Percentiles rank a stretch among this genome's conserved stretches.
Evolutionary conservation across 2,888 invertebrate species (phyloP).

Genomic region (Dorcus parallelipipedus): DNA sequence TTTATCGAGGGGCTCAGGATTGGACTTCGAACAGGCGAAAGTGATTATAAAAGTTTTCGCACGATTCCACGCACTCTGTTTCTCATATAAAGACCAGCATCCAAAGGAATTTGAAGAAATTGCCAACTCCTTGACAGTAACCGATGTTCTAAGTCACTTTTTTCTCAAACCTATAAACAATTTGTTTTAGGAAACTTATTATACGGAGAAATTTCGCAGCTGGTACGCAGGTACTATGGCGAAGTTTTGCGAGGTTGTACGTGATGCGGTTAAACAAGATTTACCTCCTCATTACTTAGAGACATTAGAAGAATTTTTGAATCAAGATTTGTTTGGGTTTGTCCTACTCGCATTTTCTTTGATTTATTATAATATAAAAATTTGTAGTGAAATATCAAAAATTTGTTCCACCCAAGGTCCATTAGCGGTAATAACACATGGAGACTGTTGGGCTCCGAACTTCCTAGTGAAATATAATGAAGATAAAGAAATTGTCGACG

Average conservation of each 20-base stretch:
- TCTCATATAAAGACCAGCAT: slow-evolving; percentile 47
- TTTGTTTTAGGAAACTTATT: slow-evolving; percentile 55
- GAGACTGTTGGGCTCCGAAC: slow-evolving; percentile 69
- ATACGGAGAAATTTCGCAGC: slow-evolving; percentile 50
- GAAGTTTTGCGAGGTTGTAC: slow-evolving; percentile 53
- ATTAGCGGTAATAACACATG: slow-evolving; percentile 59
- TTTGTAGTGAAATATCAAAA: slow-evolving; percentile 3
- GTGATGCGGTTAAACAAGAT: slow-evolving; percentile 63
- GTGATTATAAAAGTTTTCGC: slow-evolving; percentile 45
- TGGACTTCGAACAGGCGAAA: slow-evolving; percentile 38
- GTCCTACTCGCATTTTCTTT: slow-evolving; percentile 10
- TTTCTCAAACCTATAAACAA: background rate
- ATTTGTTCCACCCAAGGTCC: slow-evolving; percentile 19
- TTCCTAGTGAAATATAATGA: slow-evolving; percentile 54
- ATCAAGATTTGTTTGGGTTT: slow-evolving; percentile 53
- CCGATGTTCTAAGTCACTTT: background rate
- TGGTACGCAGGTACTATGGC: slow-evolving; percentile 58
- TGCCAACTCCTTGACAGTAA: slow-evolving; percentile 20
- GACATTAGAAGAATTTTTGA: slow-evolving; percentile 54
- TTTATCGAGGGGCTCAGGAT: slow-evolving; percentile 35
- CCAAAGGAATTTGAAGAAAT: slow-evolving; percentile 40
- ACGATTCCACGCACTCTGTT: slow-evolving; percentile 49
- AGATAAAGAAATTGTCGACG: slow-evolving; percentile 32
- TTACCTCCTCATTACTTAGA: slow-evolving; percentile 59
- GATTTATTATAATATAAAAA: background rate